These are phyloP conservation scores for Hirundo rustica DNA, from an alignment of 2,797 vertebrate species.

Conservation along the genomic window DNA sequence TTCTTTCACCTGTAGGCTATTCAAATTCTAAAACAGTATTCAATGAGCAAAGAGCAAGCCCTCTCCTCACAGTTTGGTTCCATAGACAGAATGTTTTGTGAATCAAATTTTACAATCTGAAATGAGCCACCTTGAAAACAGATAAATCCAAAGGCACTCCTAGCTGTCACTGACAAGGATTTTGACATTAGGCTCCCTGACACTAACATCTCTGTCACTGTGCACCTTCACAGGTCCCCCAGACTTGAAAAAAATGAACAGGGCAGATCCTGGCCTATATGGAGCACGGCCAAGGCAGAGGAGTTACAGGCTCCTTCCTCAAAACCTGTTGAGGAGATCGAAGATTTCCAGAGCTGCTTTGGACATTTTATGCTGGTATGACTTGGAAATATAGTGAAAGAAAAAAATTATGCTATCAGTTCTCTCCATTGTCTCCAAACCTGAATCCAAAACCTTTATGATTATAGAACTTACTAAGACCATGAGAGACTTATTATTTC, in stretches of 20 bases:
- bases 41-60: background rate
- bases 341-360: background rate
- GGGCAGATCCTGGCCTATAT: background rate
- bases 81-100: background rate
- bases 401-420: background rate
- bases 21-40: background rate
- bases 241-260: background rate
- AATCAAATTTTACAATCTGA: background rate
- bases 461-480: fast-evolving
- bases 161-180: background rate
- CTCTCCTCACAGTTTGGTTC: background rate
- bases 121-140: background rate
- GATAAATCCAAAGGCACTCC: background rate
- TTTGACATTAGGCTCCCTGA: background rate
- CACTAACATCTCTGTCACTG: background rate
- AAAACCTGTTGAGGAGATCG: background rate
- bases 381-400: background rate
- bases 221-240: fast-evolving
- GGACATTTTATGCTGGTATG: background rate
- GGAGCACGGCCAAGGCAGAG: fast-evolving
- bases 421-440: background rate
- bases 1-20: background rate
- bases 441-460: background rate
- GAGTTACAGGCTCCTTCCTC: background rate
- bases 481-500: background rate